Evolutionary conservation across 2,888 invertebrate species (phyloP), one percentile per base, ranked within the genome.

Genomic region (Coleophora flavipennella): DNA sequence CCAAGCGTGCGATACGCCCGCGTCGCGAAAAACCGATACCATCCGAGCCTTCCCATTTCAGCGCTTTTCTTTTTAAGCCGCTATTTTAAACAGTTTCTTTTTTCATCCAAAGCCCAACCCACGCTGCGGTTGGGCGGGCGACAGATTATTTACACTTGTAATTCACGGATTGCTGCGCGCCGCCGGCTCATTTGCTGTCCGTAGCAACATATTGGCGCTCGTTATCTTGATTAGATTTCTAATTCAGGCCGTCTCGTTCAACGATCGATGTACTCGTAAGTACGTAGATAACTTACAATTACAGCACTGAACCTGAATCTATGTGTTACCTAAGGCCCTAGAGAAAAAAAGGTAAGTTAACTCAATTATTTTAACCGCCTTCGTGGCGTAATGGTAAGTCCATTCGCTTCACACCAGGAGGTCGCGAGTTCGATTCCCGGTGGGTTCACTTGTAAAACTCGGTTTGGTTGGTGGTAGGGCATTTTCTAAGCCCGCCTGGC

Each of bases 31-130:
- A 83, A 77, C 84, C 84, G 84, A 83, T 75, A 78, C 77, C 77
- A 72, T 61, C 75, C 73, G 79, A 78, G 73, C 76, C 79, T 79
- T 78, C 78, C 80, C 80, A 79, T 79, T 84, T 84, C 81, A 84
- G 83, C 79, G 80, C 79, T 84, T 84, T 84, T 83, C 84, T 83
- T 84, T 81, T 83, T 83, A 80, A 84, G 84, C 81, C 77, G 73
- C 77, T 69, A 79, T 75, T 81, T 84, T 83, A 81, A 83, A 83
- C 79, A 81, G 80, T 78, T 75, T 81, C 76, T 66, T 67, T 62
- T 73, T 68, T 67, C 66, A 58, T 55, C 61, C 67, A 70, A 71
- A 73, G 83, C 79, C 83, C 83, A 44, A 62, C 84, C 84, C 83
- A 78, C 84, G 74, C 65, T 66, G 67, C 62, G 78, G 81, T 68